Base-by-base conservation (phyloP, 2,888 invertebrate species). In the Aphelenchoides bicaudatus region DNA sequence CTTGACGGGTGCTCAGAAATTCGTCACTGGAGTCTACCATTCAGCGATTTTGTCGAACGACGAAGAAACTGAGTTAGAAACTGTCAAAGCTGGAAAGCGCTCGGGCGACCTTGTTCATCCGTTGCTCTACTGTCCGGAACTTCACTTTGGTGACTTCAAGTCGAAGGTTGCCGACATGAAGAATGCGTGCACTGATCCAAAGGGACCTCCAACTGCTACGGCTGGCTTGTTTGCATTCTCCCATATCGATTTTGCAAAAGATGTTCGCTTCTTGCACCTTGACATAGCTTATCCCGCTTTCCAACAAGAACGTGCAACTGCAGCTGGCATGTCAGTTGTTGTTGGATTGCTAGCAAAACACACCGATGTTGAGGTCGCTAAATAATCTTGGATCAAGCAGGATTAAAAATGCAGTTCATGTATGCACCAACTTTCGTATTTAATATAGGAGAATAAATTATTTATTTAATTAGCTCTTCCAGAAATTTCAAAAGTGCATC, bases 101-200 rank as follows among this genome's bases (percentile, higher is more conserved):
- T 86, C 86, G 51, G 91, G 90, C 3, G 91, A 91, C 82, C 84
- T 91, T 62, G 84, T 88, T 52, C 89, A 89, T 78, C 87, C 91
- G 48, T 85, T 91, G 79, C 88, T 89, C 59, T 92, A 87, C 82
- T 86, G 88, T 61, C 91, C 91, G 0, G 91, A 91, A 80, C 84
- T 91, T 71, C 91, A 91, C 83, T 66, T 61, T 28, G 90, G 89
- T 83, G 91, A 91, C 84, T 83, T 90, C 89, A 83, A 81, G 85
- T 89, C 89, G 67, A 84, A 86, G 30, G 82, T 91, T 43, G 91
- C 91, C 3, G 91, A 91, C 80, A 91, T 91, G 91, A 91, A 90
- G 83, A 91, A 91, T 79, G 89, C 90, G 48, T 68, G 68, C 79
- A 89, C 90, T 48, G 70, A 70, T 38, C 60, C 62, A 49, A 67